Evolutionary conservation across 1,140 invertebrate species (phyloP).

Genomic region (Drosophila serrata): DNA sequence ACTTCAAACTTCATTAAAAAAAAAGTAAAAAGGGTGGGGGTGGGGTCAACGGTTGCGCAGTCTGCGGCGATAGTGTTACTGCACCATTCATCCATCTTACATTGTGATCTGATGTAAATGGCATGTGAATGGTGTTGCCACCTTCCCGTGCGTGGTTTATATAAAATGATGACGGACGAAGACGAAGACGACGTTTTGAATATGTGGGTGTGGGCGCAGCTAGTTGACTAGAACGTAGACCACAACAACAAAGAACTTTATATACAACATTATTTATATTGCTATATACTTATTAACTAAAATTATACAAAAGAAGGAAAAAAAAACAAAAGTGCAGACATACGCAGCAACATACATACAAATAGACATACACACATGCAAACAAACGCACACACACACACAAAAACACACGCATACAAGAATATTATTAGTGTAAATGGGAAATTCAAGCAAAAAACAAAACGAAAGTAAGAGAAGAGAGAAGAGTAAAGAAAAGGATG

Average conservation of each 20-base stretch:
- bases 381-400: constrained; percentile 45
- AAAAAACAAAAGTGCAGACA: constrained; percentile 44
- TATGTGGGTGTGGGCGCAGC: constrained; percentile 40
- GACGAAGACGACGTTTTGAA: constrained; percentile 19
- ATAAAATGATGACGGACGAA: constrained; percentile 22
- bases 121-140: constrained; percentile 48
- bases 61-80: constrained; percentile 52
- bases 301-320: constrained; percentile 78
- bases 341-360: constrained; percentile 45
- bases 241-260: constrained; percentile 81
- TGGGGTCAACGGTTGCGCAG: constrained; percentile 76
- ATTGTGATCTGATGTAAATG: constrained; percentile 67
- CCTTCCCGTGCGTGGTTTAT: constrained; percentile 40
- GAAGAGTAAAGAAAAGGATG: constrained; percentile 45
- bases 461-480: constrained; percentile 36
- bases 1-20: constrained; percentile 58
- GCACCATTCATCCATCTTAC: constrained; percentile 47
- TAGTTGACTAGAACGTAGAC: constrained; percentile 79
- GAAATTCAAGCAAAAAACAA: constrained; percentile 64
- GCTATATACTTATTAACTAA: constrained; percentile 83
- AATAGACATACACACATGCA: constrained; percentile 19
- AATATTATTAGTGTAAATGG: constrained; percentile 81
- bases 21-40: constrained; percentile 54
- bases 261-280: constrained; percentile 83
- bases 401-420: constrained; percentile 58